A percentile compares a stretch with the other conserved stretches of the same genome.
Evolutionary conservation across 1,140 invertebrate genomes (phyloP).

Genomic region (Drosophila sulfurigaster): DNA sequence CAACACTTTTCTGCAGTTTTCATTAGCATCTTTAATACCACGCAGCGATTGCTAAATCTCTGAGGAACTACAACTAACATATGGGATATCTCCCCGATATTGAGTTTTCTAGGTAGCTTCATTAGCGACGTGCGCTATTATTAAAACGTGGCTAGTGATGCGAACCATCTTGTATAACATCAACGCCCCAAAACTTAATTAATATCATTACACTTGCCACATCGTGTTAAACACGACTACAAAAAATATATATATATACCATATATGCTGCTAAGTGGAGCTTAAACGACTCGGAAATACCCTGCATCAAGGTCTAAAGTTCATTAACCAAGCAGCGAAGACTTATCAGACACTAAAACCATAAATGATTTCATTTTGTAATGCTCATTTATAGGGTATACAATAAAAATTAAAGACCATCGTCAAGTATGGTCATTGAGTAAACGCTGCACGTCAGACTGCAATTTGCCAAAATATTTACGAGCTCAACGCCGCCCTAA

Average conservation of each 20-base stretch:
- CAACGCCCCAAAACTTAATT: slow-evolving; percentile 56
- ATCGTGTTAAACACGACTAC: slow-evolving; percentile 25
- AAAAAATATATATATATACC: neutral
- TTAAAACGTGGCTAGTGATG: slow-evolving; percentile 26
- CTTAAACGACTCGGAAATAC: neutral
- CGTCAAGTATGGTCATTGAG: slow-evolving; percentile 48
- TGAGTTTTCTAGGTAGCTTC: slow-evolving; percentile 42
- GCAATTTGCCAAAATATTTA: slow-evolving; percentile 83
- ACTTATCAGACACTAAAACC: neutral
- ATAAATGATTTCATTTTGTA: neutral
- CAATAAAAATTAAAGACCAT: slow-evolving; percentile 46
- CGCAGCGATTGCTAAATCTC: neutral
- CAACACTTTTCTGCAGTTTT: neutral
- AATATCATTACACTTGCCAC: slow-evolving; percentile 56
- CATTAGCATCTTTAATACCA: slow-evolving; percentile 12
- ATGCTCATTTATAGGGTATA: slow-evolving; percentile 7
- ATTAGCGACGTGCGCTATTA: slow-evolving; percentile 50
- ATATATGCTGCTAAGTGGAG: neutral
- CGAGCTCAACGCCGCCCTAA: slow-evolving; percentile 68
- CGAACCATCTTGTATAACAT: slow-evolving; percentile 37
- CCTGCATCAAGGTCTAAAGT: neutral
- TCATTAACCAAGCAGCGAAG: neutral
- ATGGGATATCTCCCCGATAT: slow-evolving; percentile 7
- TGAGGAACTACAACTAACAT: neutral
- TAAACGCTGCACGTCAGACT: slow-evolving; percentile 62